Base-by-base conservation (phyloP, 1,140 invertebrate genomes). In the Trachymyrmex cornetzi region DNA sequence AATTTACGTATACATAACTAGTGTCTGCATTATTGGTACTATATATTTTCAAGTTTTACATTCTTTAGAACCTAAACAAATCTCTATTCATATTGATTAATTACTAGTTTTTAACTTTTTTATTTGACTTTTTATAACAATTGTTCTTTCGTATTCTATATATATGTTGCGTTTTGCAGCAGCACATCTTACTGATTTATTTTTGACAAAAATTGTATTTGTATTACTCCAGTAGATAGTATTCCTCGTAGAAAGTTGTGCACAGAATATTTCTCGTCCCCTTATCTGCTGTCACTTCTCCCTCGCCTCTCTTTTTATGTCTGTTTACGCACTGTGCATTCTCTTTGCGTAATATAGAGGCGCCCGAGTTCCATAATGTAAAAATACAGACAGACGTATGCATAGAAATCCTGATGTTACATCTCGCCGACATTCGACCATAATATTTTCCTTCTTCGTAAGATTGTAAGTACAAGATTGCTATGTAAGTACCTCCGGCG, bases 301-400 rank as follows among this genome's bases (percentile, higher is more conserved):
- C 19, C 38, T 61, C 14, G 80, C 24, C n/a, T 74, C 55, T 74
- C 38, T 75, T 75, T 84, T 84, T 75, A 61, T 55, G 69, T 75
- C 27, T 84, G 59, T 84, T 84, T 84, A 84, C 80, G 38, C 67
- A 74, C 55, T 19, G 38, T 75, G 80, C 55, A 84, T 84, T 84
- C 80, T 75, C 80, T 84, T 84, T 84, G 80, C 75, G 80, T 84
- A 84, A 84, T 84, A 75, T 61, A 55, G 69, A 27, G 80, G 27
- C 69, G 69, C 80, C n/a, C 7, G 38, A 9, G 19, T 27, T 12
- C 27, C 27, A 63, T 14, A 30, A 38, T 82, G 27, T 30, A 84
- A 74, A 81, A 50, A 63, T 84, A 61, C n/a, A 74, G 55, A 74
- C 53, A 82, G 67, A 50, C 24, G 22, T 81, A 71, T 59, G 34